Percentiles rank a stretch among this genome's conserved stretches.
These are phyloP conservation scores for Heliconius hewitsoni DNA, from an alignment of 1,140 invertebrate species.

Conservation along the genomic window DNA sequence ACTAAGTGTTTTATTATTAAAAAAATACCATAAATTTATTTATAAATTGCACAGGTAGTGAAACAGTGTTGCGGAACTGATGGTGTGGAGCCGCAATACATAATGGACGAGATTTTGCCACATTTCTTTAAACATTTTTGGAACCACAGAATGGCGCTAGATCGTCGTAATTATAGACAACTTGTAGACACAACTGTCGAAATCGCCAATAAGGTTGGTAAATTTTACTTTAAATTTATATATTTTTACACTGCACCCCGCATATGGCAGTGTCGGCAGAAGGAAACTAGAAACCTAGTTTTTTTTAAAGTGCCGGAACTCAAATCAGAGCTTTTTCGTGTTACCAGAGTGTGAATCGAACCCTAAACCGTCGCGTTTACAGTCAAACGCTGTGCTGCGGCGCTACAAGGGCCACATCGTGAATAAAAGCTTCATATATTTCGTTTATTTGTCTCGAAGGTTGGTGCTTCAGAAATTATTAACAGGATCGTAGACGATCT, in stretches of 20 bases:
- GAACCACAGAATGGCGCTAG: slow-evolving; percentile 99
- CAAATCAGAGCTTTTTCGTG: no score
- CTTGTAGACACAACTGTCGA: slow-evolving; percentile 99
- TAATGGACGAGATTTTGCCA: slow-evolving; percentile 99
- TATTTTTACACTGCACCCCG: background rate
- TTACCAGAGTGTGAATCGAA: no score
- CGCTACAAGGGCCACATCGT: no score
- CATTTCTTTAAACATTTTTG: slow-evolving; percentile 99
- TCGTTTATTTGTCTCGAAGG: slow-evolving; percentile 66
- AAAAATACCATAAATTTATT: background rate
- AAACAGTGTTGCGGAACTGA: slow-evolving; percentile 99
- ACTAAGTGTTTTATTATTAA: no score
- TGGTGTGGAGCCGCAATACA: slow-evolving; percentile 99
- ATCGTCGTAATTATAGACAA: slow-evolving; percentile 98
- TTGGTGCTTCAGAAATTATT: slow-evolving; percentile 99
- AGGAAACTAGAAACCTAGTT: no score
- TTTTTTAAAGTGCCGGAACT: background rate
- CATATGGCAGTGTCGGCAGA: no score
- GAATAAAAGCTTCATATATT: background rate
- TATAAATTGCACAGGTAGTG: slow-evolving; percentile 88
- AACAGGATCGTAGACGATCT: slow-evolving; percentile 99
- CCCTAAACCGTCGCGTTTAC: no score
- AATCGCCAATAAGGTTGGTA: slow-evolving; percentile 95
- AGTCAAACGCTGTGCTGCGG: no score
- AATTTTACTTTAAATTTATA: slow-evolving; percentile 24